A percentile compares a stretch with the other conserved stretches of the same genome.
phyloP scores from a whole-genome alignment of 2,113 vertebrate species.

The Alaudala cheleensis region DNA sequence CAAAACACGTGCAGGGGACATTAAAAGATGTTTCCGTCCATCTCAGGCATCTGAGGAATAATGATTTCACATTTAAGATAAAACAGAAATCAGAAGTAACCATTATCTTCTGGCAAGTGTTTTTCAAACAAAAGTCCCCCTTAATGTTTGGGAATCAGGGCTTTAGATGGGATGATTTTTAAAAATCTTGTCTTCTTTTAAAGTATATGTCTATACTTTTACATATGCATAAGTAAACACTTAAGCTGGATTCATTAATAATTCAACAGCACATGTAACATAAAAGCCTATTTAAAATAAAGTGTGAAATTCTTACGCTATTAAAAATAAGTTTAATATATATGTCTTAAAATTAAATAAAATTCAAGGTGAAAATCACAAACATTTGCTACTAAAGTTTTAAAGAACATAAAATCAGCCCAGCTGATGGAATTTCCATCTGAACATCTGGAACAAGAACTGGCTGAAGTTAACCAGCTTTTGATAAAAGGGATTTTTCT shows the following conservation, averaged over 20 bases:
- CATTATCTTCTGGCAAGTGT: not conserved
- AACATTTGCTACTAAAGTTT: not conserved
- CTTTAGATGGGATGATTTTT: not conserved
- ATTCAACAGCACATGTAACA: not conserved
- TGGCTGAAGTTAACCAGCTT: not conserved
- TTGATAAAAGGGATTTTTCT: slow-evolving; percentile 39
- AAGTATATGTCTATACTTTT: not conserved
- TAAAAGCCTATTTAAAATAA: not conserved
- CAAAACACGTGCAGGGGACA: not conserved
- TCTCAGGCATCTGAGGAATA: not conserved
- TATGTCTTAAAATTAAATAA: not conserved
- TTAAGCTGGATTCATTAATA: not conserved
- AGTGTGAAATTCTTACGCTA: not conserved
- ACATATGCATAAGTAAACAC: not conserved
- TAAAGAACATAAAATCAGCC: not conserved
- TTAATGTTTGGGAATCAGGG: not conserved
- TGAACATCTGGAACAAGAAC: slow-evolving; percentile 33
- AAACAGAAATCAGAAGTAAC: not conserved
- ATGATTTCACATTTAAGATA: not conserved
- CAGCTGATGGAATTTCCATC: slow-evolving; percentile 2
- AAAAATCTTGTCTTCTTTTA: not conserved
- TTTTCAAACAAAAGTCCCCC: not conserved
- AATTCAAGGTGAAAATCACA: not conserved
- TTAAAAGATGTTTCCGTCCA: not conserved
- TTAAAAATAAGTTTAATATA: not conserved